Percentiles rank a stretch among this genome's conserved stretches.
Evolutionary conservation across 2,113 vertebrate species (phyloP).

Genomic region (Agelaius tricolor): DNA sequence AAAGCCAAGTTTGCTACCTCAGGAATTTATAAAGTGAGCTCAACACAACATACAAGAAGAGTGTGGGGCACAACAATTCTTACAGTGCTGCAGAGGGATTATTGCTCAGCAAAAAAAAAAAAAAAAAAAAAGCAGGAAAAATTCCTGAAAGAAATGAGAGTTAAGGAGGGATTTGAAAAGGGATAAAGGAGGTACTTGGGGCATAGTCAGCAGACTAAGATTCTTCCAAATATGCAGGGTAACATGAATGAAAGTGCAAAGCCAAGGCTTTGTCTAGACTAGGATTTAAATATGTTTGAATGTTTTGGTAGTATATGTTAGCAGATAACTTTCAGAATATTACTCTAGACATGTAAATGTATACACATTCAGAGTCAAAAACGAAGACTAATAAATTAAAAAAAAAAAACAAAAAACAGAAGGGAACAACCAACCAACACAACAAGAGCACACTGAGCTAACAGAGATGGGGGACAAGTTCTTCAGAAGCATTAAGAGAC

Average conservation of each 20-base stretch:
- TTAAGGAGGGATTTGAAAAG: not conserved
- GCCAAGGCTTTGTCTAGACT: not conserved
- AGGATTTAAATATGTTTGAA: not conserved
- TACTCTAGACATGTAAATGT: fast-evolving
- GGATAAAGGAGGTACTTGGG: not conserved
- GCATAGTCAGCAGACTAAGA: not conserved
- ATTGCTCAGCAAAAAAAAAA: not conserved
- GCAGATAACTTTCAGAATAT: not conserved
- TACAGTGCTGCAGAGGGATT: not conserved
- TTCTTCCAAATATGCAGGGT: not conserved
- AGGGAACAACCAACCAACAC: not conserved
- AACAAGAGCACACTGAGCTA: not conserved
- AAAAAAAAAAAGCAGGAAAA: not conserved
- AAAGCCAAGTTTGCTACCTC: not conserved
- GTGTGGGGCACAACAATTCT: not conserved
- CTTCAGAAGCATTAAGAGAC: not conserved
- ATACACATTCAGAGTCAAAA: not conserved
- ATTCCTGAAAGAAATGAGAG: not conserved
- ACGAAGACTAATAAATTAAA: fast-evolving
- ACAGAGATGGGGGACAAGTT: not conserved
- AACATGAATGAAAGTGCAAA: not conserved
- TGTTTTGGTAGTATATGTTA: not conserved
- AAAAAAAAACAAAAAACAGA: too few species aligned
- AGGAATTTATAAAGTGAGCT: not conserved
- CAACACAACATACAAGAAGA: not conserved